Conservation (phyloP, 1,140 invertebrate species). For the Drosophila murphyi region DNA sequence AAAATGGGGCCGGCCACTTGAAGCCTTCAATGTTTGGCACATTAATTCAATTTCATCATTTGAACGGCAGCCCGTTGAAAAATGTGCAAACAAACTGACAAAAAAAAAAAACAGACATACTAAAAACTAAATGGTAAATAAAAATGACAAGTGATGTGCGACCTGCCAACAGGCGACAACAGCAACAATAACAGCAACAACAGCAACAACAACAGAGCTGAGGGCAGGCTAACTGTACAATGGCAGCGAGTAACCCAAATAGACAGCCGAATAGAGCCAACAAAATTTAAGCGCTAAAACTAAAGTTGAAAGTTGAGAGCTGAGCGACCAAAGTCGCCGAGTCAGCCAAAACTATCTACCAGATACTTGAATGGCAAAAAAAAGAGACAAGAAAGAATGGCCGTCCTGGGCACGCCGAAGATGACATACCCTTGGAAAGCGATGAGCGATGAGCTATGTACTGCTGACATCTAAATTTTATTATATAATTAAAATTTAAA, state of each 20-base stretch:
- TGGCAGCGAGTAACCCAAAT: slow-evolving; percentile 63
- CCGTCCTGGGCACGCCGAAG: too few species aligned
- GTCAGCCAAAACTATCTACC: slow-evolving; percentile 60
- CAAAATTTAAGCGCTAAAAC: slow-evolving; percentile 28
- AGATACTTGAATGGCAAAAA: slow-evolving; percentile 52
- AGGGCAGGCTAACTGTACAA: slow-evolving; percentile 57
- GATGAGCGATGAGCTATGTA: too few species aligned
- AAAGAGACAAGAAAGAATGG: not conserved
- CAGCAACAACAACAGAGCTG: slow-evolving; percentile 13
- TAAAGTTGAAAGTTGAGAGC: slow-evolving; percentile 77
- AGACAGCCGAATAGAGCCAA: slow-evolving; percentile 42
- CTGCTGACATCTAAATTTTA: too few species aligned
- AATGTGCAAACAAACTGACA: slow-evolving; percentile 54
- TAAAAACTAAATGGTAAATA: slow-evolving; percentile 45
- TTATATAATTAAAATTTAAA: too few species aligned
- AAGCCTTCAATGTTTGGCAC: slow-evolving; percentile 64
- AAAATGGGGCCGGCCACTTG: slow-evolving; percentile 54
- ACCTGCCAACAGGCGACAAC: slow-evolving; percentile 24
- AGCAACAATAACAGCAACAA: slow-evolving; percentile 15
- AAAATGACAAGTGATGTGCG: slow-evolving; percentile 62
- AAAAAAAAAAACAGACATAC: not conserved
- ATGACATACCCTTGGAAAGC: too few species aligned
- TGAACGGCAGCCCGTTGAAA: slow-evolving; percentile 49
- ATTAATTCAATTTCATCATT: slow-evolving; percentile 57
- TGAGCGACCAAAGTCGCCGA: slow-evolving; percentile 55